Base-by-base conservation (phyloP, 1,140 invertebrate species). In the Bilobella aurantiaca region DNA sequence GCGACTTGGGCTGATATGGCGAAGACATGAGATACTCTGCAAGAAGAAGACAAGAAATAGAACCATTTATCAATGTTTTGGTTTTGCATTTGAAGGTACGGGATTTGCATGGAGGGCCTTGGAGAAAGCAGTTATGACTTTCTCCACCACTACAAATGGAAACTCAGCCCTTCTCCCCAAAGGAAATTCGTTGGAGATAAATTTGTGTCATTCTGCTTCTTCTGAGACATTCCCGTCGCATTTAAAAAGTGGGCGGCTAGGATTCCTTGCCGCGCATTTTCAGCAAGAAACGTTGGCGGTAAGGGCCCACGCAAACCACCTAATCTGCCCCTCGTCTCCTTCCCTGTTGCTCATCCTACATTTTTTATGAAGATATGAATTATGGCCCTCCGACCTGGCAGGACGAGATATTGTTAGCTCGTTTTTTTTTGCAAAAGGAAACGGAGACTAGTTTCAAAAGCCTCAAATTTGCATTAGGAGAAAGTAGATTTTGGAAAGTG, bases 1-100 rank as follows among this genome's bases (percentile, higher is more conserved):
- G 68, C 49, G 71, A 68, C 58, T 72, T 72, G 60, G 71, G 68
- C 68, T 72, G 71, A 69, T 72, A 72, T 68, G 70, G 70, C 61
- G 71, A 69, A 58, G 71, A 72, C 69, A 73, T 64, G 53, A 70
- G 67, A 66, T 73, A 73, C 34, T 73, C 71, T 73, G 71, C 3
- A 72, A 69, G 34, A 30, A 65, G 16, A 58, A n/a, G 67, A 57
- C 46, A 63, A 27, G 16, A 34, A 31, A 64, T 27, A n/a, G 12
- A 63, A 63, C 25, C 25, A 28, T 63, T 37, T 37, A 30, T 37
- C 30, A 16, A 27, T 62, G 5, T 31, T 30, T 62, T 27, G 5
- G 32, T 62, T 62, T 53, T 12, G 49, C 12, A 23, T 59, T 23
- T 14, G 57, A 32, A 61, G 58, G 28, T 25, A 28, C 25, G 8